phyloP scores from a whole-genome alignment of 2,797 vertebrate species.

The Spinibarbus caldwelli region DNA sequence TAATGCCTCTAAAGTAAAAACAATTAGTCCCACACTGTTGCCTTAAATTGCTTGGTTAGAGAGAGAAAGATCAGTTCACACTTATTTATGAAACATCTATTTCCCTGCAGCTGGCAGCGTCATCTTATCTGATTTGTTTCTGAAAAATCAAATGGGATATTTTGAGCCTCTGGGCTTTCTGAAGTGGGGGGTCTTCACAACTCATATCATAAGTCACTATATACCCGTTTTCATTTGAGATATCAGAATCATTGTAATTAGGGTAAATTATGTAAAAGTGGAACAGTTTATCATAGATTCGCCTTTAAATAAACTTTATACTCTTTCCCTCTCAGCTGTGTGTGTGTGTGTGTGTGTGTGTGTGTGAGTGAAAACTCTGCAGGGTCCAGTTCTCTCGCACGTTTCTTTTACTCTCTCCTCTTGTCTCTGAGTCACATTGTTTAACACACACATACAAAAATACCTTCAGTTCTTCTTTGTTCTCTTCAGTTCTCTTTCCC shows the following conservation, averaged over 20 bases:
- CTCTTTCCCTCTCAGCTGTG: neutral
- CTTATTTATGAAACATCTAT: constrained; percentile 21
- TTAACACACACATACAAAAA: constrained; percentile 24
- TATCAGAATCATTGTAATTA: constrained; percentile 1
- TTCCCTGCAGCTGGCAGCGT: constrained; percentile 8
- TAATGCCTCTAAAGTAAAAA: constrained; percentile 10
- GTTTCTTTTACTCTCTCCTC: neutral
- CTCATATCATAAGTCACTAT: neutral
- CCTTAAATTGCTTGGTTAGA: constrained; percentile 21
- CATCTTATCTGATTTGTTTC: constrained; percentile 36
- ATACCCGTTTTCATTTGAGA: neutral
- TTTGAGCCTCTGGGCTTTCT: too few relatives aligned
- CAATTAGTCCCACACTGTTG: constrained; percentile 29
- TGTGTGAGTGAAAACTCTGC: neutral
- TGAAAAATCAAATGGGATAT: constrained; percentile 35
- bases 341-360: neutral
- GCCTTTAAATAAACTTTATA: neutral
- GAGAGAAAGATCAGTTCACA: constrained; percentile 22
- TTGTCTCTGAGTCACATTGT: neutral
- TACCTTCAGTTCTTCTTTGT: neutral
- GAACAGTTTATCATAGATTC: neutral
- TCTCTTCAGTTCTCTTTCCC: neutral
- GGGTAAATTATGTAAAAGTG: constrained; percentile 2
- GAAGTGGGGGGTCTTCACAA: too few relatives aligned
- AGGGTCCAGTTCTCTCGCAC: constrained; percentile 6